Percentiles rank a stretch among this genome's conserved stretches.
Evolutionary conservation across 2,888 invertebrate species (phyloP).

Genomic region (Caenorhabditis zanzibari): DNA sequence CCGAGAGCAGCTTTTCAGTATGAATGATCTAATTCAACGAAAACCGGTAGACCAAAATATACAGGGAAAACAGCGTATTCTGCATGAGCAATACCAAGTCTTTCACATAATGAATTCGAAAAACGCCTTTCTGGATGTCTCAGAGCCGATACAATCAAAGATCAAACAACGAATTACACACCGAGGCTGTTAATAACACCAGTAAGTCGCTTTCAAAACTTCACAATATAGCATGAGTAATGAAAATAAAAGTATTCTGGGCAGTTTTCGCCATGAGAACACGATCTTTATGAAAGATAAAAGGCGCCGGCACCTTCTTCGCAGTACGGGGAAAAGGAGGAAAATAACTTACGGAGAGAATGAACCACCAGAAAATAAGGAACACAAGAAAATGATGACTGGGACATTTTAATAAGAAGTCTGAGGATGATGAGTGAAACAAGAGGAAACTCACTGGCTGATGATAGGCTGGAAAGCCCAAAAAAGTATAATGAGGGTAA

Average conservation of each 20-base stretch:
- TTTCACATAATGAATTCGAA: not conserved
- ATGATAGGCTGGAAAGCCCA: constrained; percentile 15
- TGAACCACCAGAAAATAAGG: constrained; percentile 13
- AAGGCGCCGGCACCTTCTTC: constrained; percentile 16
- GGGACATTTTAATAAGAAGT: not conserved
- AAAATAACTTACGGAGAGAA: constrained; percentile 23
- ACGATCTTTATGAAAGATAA: constrained; percentile 16
- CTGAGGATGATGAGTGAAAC: constrained; percentile 8
- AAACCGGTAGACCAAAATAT: no score
- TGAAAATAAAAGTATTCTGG: constrained; percentile 4
- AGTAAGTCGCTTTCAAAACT: not conserved
- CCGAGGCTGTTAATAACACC: not conserved
- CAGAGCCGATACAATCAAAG: no score
- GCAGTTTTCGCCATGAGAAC: not conserved
- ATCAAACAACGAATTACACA: no score
- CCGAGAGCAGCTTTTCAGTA: no score
- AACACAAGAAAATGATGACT: constrained; percentile 37
- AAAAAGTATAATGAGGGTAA: constrained; percentile 13
- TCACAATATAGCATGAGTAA: not conserved
- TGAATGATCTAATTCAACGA: no score
- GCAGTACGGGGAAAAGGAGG: not conserved
- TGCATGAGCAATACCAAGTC: no score
- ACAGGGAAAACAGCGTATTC: no score
- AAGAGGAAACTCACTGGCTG: no score
- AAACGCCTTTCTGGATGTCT: not conserved